Percentiles rank a stretch among this genome's conserved stretches.
Evolutionary conservation across 1,140 invertebrate species (phyloP).

Genomic region (Bactericera cockerelli): DNA sequence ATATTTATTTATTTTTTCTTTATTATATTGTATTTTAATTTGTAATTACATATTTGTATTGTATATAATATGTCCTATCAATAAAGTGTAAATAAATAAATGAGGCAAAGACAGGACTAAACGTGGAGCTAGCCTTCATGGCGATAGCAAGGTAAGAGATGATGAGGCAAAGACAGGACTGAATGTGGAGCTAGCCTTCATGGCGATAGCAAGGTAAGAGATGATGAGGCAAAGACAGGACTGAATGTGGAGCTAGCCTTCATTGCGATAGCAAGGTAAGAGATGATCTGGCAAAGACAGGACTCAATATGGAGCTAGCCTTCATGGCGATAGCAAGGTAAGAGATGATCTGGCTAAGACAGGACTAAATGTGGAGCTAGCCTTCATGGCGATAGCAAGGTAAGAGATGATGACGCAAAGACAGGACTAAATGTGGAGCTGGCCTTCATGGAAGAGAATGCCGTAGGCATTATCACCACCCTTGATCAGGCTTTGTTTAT

Average conservation of each 20-base stretch:
- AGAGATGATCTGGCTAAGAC: constrained; percentile 52
- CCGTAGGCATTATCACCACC: too few relatives aligned
- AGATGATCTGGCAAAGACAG: constrained; percentile 8
- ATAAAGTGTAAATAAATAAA: too few relatives aligned
- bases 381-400: constrained; percentile 52
- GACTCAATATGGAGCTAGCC: not conserved
- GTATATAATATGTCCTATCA: too few relatives aligned
- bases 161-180: not conserved
- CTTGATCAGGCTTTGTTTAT: too few relatives aligned
- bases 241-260: not conserved
- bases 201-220: not conserved
- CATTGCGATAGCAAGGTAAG: not conserved
- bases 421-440: constrained; percentile 70
- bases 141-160: not conserved
- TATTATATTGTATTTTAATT: too few relatives aligned
- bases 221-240: not conserved
- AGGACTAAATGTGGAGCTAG: constrained; percentile 65
- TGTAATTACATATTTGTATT: too few relatives aligned
- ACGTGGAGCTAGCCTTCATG: not conserved
- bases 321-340: constrained; percentile 38
- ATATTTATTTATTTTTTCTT: too few relatives aligned
- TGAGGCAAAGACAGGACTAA: not conserved
- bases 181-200: not conserved
- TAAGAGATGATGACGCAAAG: constrained; percentile 77
- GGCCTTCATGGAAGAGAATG: too few relatives aligned